phyloP scores from a whole-genome alignment of 2,113 vertebrate genomes.

The Chaetura pelagica region DNA sequence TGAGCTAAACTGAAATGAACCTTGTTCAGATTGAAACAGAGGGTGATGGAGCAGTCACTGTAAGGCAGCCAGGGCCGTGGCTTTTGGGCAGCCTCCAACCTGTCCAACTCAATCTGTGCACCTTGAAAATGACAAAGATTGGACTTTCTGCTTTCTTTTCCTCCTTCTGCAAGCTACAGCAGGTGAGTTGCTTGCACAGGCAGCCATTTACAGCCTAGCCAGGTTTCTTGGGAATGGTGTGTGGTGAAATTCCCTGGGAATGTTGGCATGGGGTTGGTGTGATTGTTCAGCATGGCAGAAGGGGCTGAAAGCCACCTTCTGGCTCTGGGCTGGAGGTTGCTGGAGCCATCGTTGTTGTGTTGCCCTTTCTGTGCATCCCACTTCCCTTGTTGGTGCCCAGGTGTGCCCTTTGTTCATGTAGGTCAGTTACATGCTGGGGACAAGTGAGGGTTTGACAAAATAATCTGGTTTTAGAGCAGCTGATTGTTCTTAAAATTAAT shows the following conservation, averaged over 20 bases:
- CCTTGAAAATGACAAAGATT: neutral
- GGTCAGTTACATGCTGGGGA: neutral
- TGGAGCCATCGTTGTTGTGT: neutral
- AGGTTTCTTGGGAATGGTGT: neutral
- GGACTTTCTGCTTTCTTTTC: neutral
- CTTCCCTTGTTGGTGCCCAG: neutral
- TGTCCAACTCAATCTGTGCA: neutral
- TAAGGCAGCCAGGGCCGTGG: neutral
- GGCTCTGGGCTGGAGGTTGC: neutral
- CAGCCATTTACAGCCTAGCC: neutral
- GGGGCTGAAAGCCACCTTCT: neutral
- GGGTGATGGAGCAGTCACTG: neutral
- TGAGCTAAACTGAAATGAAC: neutral
- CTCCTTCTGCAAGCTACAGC: neutral
- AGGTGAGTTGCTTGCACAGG: neutral
- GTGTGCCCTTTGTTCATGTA: rapidly evolving
- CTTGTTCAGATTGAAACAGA: neutral
- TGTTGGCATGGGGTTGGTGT: neutral
- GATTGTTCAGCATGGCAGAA: neutral
- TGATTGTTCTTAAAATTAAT: neutral
- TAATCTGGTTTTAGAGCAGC: neutral
- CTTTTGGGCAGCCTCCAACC: neutral
- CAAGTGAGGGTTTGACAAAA: neutral
- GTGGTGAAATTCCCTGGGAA: neutral
- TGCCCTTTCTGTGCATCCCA: rapidly evolving